Percentiles rank a stretch among this genome's conserved stretches.
Evolutionary conservation across 2,888 invertebrate genomes (phyloP).

Genomic region (Cordilura impudica): DNA sequence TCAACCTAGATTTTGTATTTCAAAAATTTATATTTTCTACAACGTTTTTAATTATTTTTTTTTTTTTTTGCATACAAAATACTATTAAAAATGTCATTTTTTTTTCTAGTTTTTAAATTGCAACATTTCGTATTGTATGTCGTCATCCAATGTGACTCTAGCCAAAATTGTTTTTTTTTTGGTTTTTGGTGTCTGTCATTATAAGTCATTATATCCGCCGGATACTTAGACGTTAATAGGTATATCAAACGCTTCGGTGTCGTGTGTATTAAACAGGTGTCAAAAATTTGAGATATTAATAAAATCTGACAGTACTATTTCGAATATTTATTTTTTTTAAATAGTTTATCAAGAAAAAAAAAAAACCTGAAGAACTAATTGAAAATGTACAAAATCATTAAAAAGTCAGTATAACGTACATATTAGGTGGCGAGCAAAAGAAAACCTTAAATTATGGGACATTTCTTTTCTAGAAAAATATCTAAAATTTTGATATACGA

Average conservation of each 20-base stretch:
- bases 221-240: constrained; percentile 32
- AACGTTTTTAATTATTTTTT: constrained; percentile 15
- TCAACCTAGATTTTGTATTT: constrained; percentile 42
- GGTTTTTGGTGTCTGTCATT: constrained; percentile 15
- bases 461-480: too few species aligned
- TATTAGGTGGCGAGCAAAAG: too few species aligned
- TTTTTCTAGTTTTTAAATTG: constrained; percentile 26
- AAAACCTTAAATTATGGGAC: too few species aligned
- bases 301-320: constrained; percentile 28
- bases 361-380: too few species aligned
- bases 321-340: background rate
- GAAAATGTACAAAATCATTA: too few species aligned
- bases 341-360: too few species aligned
- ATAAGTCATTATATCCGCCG: constrained; percentile 52
- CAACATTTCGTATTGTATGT: constrained; percentile 7
- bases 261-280: constrained; percentile 55
- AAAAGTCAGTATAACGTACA: too few species aligned
- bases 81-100: constrained; percentile 24
- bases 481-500: too few species aligned
- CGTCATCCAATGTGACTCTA: constrained; percentile 17
- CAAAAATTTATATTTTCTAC: background rate
- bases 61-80: constrained; percentile 25
- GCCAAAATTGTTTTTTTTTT: constrained; percentile 21
- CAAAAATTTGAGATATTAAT: constrained; percentile 42
- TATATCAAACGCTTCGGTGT: constrained; percentile 31